Evolutionary conservation across 2,888 invertebrate species (phyloP).

Genomic region (Campoletis raptor): DNA sequence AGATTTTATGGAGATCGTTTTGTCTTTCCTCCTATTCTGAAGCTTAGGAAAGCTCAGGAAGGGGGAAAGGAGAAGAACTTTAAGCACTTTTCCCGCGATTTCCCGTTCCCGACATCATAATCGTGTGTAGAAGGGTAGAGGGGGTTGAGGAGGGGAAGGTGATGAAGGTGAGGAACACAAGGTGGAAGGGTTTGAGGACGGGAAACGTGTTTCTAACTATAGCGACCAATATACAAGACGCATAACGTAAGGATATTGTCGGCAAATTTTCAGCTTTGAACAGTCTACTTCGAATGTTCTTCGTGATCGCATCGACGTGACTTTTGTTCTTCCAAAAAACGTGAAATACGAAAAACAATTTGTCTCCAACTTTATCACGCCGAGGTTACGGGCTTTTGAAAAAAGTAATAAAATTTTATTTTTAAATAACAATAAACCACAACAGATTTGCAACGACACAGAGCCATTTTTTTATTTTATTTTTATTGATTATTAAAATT

Average conservation of each 20-base stretch:
- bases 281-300: slow-evolving; percentile 83
- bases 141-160: background rate
- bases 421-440: background rate
- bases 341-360: background rate
- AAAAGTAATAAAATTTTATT: slow-evolving; percentile 28
- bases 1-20: slow-evolving; percentile 22
- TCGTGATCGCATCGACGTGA: slow-evolving; percentile 78
- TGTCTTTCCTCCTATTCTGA: background rate
- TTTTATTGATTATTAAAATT: background rate
- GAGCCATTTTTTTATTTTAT: no score
- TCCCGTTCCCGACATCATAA: background rate
- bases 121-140: background rate
- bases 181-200: slow-evolving; percentile 30
- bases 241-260: slow-evolving; percentile 80
- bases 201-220: slow-evolving; percentile 81
- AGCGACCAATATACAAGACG: slow-evolving; percentile 75
- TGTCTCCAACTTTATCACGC: background rate
- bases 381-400: slow-evolving; percentile 47
- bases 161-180: slow-evolving; percentile 13
- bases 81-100: slow-evolving; percentile 1
- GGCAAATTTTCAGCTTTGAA: slow-evolving; percentile 81
- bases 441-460: background rate
- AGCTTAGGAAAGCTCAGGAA: background rate
- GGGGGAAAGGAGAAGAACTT: background rate
- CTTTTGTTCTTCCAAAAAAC: slow-evolving; percentile 47